phyloP scores from a whole-genome alignment of 2,113 vertebrate genomes.

The Jacana jacana region DNA sequence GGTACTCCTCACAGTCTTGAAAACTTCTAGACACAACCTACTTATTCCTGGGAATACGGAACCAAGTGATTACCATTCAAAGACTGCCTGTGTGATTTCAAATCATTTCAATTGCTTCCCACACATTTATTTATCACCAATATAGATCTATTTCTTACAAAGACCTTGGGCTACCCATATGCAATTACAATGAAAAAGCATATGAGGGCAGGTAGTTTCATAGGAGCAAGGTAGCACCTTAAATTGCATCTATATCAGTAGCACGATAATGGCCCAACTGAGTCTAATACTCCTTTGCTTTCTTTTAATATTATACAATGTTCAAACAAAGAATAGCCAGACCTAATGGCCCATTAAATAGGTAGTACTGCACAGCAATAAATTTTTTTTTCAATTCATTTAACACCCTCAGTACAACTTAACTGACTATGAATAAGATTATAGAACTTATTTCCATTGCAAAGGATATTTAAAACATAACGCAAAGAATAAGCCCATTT shows the following conservation, averaged over 20 bases:
- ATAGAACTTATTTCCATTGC: conserved; percentile 19
- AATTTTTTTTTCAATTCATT: conserved; percentile 72
- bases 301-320: conserved; percentile 51
- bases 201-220: neutral
- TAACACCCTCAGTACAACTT: conserved; percentile 65
- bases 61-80: neutral
- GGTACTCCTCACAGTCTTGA: neutral
- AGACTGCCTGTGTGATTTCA: neutral
- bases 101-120: neutral
- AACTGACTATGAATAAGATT: conserved; percentile 63
- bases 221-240: neutral
- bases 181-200: neutral
- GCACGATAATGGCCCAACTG: neutral
- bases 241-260: neutral
- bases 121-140: neutral
- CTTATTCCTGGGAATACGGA: neutral
- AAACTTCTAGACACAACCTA: neutral
- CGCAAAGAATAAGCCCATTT: neutral
- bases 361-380: conserved; percentile 68
- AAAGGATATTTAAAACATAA: neutral
- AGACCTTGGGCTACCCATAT: neutral
- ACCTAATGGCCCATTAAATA: conserved; percentile 76
- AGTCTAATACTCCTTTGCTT: conserved; percentile 33
- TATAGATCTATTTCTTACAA: neutral
- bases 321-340: conserved; percentile 62